Evolutionary conservation across 2,113 vertebrate species (phyloP), one percentile per base, ranked within the genome.

Genomic region (Coptodon rendalli): DNA sequence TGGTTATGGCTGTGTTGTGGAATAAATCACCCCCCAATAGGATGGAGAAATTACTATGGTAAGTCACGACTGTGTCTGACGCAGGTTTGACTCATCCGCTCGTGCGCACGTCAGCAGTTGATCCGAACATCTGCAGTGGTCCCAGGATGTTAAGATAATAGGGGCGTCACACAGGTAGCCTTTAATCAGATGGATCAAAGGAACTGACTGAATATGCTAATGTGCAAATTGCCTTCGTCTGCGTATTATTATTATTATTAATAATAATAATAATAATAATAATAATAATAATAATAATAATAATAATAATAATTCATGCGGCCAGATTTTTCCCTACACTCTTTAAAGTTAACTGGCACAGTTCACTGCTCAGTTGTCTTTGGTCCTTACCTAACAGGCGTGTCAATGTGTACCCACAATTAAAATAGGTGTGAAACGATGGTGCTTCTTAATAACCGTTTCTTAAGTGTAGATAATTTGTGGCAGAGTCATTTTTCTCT

Each of bases 1-100:
- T 95, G 95, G 86, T 80, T 54, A 3, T 81, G 66, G 19, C 66
- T 71, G 81, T 87, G 94, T 86, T 92, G 73, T 86, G 85, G 66
- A 24, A 63, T 61, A 89, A 90, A 88, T 56, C 66, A 79, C 34
- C 48, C 66, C 87, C 59, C 54, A 22, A 31, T 45, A 81, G 80
- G 78, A 34, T 76, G 59, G 4, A 82, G 38, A 57, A 79, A 92
- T 93, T 91, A 96, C 95, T 95, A 96, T 94, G 93, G 94, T 27
- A 83, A 94, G 91, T 95, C 95, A 96, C 95, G 94, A 96, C 93
- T 81, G 82, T 40, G 93, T 92, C 88, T 96, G 95, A 95, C 95
- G 95, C 95, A 96, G 91, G 95, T 95, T 95, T 96, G 96, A 97
- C 92, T 96, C 96, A 96, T 93, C 85, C 14, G 81, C 79, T 89